Evolutionary conservation across 2,888 invertebrate genomes (phyloP).

Genomic region (Deilephila elpenor): DNA sequence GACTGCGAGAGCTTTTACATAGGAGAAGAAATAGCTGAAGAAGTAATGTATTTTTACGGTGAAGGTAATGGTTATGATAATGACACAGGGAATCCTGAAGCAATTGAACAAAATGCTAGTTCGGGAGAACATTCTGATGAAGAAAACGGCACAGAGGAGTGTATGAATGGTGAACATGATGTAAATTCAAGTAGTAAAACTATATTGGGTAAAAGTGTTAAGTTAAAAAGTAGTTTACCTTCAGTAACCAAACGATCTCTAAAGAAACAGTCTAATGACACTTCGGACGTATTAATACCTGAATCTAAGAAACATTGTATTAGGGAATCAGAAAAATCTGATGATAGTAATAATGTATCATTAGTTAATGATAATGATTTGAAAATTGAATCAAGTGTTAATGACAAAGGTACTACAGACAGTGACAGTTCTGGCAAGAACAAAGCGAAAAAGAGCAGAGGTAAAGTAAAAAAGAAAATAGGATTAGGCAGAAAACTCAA

Average conservation of each 20-base stretch:
- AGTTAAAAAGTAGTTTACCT: constrained; percentile 59
- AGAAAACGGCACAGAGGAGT: constrained; percentile 68
- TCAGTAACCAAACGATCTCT: constrained; percentile 70
- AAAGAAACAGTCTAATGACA: constrained; percentile 74
- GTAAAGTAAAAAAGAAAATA: constrained; percentile 72
- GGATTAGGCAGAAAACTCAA: constrained; percentile 58
- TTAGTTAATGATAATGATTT: constrained; percentile 57
- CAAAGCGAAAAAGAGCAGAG: constrained; percentile 67
- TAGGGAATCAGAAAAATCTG: constrained; percentile 66
- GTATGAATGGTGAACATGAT: constrained; percentile 74
- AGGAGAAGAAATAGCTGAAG: constrained; percentile 90
- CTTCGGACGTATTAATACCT: constrained; percentile 63
- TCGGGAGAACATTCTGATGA: constrained; percentile 59
- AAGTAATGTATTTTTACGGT: constrained; percentile 88
- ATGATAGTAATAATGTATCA: constrained; percentile 62
- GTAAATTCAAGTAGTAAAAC: constrained; percentile 60
- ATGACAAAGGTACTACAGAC: constrained; percentile 67
- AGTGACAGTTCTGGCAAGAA: constrained; percentile 65
- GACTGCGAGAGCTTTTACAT: constrained; percentile 85
- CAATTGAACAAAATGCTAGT: constrained; percentile 59
- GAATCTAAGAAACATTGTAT: constrained; percentile 78
- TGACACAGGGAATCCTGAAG: constrained; percentile 88
- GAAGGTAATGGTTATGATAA: constrained; percentile 90
- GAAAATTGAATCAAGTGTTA: constrained; percentile 60
- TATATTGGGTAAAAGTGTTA: constrained; percentile 65